Conservation (phyloP, 2,797 vertebrate genomes). For the Psittacula derbiana region DNA sequence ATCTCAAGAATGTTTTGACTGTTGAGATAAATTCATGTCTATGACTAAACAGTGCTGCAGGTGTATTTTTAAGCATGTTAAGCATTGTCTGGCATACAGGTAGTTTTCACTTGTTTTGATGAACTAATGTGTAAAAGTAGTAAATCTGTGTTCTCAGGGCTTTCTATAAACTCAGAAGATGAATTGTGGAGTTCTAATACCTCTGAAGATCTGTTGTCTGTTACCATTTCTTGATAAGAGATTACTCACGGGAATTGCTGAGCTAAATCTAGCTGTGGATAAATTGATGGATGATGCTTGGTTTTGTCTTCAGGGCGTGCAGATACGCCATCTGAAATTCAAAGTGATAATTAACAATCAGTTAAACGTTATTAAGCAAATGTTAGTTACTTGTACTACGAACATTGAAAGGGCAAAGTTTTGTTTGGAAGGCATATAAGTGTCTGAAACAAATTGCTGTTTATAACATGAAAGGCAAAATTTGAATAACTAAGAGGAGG, state of each 20-base stretch:
- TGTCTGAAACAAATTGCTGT: not conserved
- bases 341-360: not conserved
- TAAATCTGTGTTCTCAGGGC: not conserved
- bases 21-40: not conserved
- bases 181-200: not conserved
- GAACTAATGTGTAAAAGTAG: not conserved
- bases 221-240: not conserved
- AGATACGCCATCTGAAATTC: slow-evolving; percentile 66
- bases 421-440: not conserved
- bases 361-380: not conserved
- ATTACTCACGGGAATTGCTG: slow-evolving; percentile 67
- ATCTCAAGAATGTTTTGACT: not conserved
- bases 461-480: not conserved
- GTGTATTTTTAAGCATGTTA: not conserved
- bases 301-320: slow-evolving; percentile 20
- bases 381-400: not conserved
- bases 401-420: not conserved
- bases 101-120: not conserved
- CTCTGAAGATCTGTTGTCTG: not conserved
- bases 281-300: slow-evolving; percentile 43
- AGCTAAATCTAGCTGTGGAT: slow-evolving; percentile 64
- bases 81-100: not conserved
- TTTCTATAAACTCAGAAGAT: not conserved
- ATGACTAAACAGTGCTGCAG: not conserved
- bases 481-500: not conserved